A percentile compares a stretch with the other conserved stretches of the same genome.
Evolutionary conservation across 2,797 vertebrate species (phyloP).

Genomic region (Neosilurus hyrtlii): DNA sequence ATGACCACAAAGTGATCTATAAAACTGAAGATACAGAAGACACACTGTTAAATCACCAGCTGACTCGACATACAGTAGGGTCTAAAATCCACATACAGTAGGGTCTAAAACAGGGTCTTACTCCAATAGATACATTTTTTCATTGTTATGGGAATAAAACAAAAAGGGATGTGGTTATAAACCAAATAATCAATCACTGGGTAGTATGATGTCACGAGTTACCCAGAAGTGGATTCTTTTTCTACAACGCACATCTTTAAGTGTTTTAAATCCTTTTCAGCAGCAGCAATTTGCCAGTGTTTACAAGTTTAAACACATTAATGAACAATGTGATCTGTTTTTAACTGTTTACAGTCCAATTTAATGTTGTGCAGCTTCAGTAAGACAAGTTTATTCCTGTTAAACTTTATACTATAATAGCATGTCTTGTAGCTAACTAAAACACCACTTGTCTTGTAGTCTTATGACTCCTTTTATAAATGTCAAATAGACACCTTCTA

Average conservation of each 20-base stretch:
- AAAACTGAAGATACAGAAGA: conserved; percentile 72
- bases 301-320: neutral
- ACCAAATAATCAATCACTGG: neutral
- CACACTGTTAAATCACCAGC: neutral
- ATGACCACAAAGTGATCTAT: conserved; percentile 86
- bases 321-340: neutral
- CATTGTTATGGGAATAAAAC: neutral
- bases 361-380: neutral
- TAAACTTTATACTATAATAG: too few species aligned
- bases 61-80: neutral
- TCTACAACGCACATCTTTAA: neutral
- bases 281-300: neutral
- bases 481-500: neutral
- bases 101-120: neutral
- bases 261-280: neutral
- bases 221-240: neutral
- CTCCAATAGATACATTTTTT: neutral
- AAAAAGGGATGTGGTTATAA: neutral
- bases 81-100: neutral
- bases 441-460: neutral
- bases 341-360: neutral
- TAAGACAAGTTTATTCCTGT: neutral
- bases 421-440: neutral
- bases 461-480: neutral
- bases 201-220: neutral